phyloP scores from a whole-genome alignment of 1,140 invertebrate species.

The Leptinotarsa texana region DNA sequence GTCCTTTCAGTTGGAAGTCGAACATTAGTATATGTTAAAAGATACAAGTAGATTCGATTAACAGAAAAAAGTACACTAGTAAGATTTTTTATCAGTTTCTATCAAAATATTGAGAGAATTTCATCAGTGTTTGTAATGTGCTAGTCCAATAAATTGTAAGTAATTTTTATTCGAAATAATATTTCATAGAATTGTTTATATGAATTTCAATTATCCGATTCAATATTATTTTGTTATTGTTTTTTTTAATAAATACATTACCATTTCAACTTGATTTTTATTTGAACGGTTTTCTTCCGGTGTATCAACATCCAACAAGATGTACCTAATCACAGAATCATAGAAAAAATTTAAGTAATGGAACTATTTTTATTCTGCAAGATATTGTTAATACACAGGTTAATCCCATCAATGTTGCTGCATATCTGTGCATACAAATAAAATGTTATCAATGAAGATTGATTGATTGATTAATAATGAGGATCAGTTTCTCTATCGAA shows the following conservation, averaged over 20 bases:
- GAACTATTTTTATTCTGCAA: too few species aligned
- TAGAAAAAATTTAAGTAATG: too few species aligned
- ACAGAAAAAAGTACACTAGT: not conserved
- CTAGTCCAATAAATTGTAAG: slow-evolving; percentile 37
- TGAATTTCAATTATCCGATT: slow-evolving; percentile 28
- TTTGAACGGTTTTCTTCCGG: not conserved
- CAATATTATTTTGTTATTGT: slow-evolving; percentile 42
- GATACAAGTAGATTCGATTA: not conserved
- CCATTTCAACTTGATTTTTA: slow-evolving; percentile 11
- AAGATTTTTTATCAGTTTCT: not conserved
- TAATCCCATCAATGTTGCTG: too few species aligned
- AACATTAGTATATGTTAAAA: not conserved
- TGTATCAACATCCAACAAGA: too few species aligned
- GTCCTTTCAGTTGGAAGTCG: not conserved
- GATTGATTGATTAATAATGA: too few species aligned
- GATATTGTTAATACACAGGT: too few species aligned
- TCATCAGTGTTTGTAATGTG: slow-evolving; percentile 38
- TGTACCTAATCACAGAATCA: too few species aligned
- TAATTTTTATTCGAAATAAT: slow-evolving; percentile 32
- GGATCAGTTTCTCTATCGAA: too few species aligned
- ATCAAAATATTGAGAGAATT: slow-evolving; percentile 6
- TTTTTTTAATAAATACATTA: slow-evolving; percentile 26
- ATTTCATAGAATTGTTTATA: slow-evolving; percentile 17
- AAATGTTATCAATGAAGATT: too few species aligned
- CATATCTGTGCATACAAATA: too few species aligned